Evolutionary conservation across 2,888 invertebrate genomes (phyloP).

Genomic region (Pheosia gnoma): DNA sequence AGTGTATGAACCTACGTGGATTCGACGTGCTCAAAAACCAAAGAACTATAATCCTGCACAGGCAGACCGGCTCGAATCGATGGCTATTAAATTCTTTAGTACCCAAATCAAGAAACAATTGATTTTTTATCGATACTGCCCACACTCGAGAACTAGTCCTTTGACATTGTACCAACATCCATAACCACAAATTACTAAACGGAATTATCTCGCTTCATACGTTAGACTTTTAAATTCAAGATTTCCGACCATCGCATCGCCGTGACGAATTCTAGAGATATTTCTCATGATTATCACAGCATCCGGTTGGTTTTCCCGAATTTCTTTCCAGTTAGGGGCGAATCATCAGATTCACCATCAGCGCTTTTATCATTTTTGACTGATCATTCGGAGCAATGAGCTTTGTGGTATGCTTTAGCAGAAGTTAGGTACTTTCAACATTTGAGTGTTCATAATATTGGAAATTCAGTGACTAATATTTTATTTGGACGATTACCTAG

Average conservation of each 20-base stretch:
- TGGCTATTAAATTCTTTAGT: slow-evolving; percentile 38
- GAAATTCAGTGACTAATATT: neutral
- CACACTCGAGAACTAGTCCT: slow-evolving; percentile 18
- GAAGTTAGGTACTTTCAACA: neutral
- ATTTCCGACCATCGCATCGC: slow-evolving; percentile 8
- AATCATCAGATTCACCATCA: slow-evolving; percentile 10
- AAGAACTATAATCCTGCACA: slow-evolving; percentile 29
- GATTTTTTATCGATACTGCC: slow-evolving; percentile 28
- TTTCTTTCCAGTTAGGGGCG: slow-evolving; percentile 9
- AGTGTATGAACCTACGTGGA: slow-evolving; percentile 28
- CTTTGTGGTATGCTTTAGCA: neutral
- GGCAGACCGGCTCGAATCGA: slow-evolving; percentile 36
- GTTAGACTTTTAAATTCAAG: neutral
- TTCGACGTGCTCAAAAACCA: slow-evolving; percentile 35
- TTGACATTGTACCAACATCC: slow-evolving; percentile 14
- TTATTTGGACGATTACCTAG: neutral
- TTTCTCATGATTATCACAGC: slow-evolving; percentile 9
- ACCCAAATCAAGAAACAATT: slow-evolving; percentile 37
- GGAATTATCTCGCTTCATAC: neutral
- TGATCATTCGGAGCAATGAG: neutral
- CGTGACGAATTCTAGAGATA: slow-evolving; percentile 29
- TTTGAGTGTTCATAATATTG: neutral
- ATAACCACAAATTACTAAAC: slow-evolving; percentile 3
- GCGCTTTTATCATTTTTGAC: neutral
- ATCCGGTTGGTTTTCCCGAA: slow-evolving; percentile 32